Evolutionary conservation across 1,140 invertebrate genomes (phyloP).

Genomic region (Drosophila varians): DNA sequence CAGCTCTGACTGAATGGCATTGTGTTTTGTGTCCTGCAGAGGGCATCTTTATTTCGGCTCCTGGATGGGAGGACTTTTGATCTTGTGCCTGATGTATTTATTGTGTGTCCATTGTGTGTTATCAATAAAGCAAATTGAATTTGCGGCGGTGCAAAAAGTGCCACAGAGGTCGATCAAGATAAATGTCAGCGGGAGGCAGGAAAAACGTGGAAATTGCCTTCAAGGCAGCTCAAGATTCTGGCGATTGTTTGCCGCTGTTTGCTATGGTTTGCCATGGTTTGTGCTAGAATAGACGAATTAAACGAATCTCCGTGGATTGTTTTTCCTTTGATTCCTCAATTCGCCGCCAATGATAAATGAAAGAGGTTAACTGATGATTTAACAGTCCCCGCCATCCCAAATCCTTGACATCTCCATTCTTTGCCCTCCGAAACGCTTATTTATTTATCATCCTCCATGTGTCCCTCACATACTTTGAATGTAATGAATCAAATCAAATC

Average conservation of each 20-base stretch:
- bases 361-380: constrained; percentile 53
- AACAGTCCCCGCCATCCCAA: background rate
- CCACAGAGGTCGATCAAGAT: constrained; percentile 75
- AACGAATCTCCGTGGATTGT: constrained; percentile 59
- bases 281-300: constrained; percentile 57
- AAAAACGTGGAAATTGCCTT: constrained; percentile 13
- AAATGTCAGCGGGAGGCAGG: constrained; percentile 52
- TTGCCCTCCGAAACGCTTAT: constrained; percentile 32
- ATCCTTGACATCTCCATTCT: constrained; percentile 46
- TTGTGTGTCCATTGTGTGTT: constrained; percentile 67
- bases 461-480: constrained; percentile 42
- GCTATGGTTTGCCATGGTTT: constrained; percentile 45
- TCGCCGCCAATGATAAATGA: constrained; percentile 58
- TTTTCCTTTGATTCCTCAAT: constrained; percentile 10
- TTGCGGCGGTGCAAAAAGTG: constrained; percentile 69
- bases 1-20: background rate
- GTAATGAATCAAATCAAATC: constrained; percentile 68
- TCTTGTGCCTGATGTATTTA: constrained; percentile 29
- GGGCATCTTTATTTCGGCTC: constrained; percentile 11
- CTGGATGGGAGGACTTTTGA: background rate
- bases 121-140: constrained; percentile 80
- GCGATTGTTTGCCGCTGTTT: constrained; percentile 49
- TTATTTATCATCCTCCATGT: constrained; percentile 39
- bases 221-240: constrained; percentile 1
- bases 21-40: background rate